Base-by-base conservation (phyloP, 2,113 vertebrate species). In the Ascaphus truei region DNA sequence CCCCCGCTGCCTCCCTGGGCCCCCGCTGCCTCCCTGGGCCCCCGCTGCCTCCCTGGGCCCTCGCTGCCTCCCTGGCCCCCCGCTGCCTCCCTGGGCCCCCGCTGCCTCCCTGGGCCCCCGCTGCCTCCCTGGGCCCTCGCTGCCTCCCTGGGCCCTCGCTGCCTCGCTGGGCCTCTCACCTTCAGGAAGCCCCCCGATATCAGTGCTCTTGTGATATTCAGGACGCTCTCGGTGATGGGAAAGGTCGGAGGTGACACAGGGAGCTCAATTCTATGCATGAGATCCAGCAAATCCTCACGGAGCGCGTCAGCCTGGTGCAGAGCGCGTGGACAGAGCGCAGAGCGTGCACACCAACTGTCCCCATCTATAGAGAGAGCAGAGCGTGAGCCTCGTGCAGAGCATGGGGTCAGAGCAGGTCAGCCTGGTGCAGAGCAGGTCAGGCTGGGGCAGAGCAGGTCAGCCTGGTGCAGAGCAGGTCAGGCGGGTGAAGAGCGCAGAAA, bases 151-250 rank as follows among this genome's bases (percentile, higher is more conserved):
- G n/a, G n/a, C n/a, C 16, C 15, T 33, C 0, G 12, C 0, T 0
- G 0, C 15, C 37, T 4, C 25, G 7, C 7, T 37, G 7, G 7
- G 36, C 20, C 5, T 25, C 58, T 59, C 15, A 23, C 96, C 90
- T 98, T 92, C 60, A 99, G 93, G 83, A 99, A 98, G 81, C 94
- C 96, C 2, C 96, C 96, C 0, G 96, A 97, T 80, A 99, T 84
- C 75, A 98, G 90, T 0, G 96, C 94, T 15, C 90, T 86, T 79
- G 93, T 95, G 76, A 98, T 85, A 34, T 94, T 93, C 2, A 84
- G 92, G 72, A 88, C 73, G 58, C 98, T 98, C 86, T 91, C 84
- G 5, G 94, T 88, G 0, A 87, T 89, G 62, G 93, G 95, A 0
- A 99, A 98, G 26, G 92, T 90, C 0, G 96, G 92, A 0, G 87